A percentile compares a stretch with the other conserved stretches of the same genome.
These are phyloP conservation scores for Desoria tigrina DNA, from an alignment of 2,888 invertebrate species.

Conservation along the genomic window DNA sequence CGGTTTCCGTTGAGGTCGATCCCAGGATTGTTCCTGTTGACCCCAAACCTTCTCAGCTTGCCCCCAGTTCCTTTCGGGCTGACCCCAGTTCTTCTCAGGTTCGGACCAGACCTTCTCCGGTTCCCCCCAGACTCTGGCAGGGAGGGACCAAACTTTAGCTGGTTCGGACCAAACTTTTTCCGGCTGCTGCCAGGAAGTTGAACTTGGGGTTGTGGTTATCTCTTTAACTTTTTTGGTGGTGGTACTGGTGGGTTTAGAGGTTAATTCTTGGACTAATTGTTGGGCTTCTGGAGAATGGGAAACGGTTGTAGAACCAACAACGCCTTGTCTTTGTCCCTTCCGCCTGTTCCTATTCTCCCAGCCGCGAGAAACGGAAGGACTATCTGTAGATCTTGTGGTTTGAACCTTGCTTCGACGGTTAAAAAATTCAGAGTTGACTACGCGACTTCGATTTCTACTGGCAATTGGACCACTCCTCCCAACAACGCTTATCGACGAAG, in stretches of 20 bases:
- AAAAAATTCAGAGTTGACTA: too few species aligned
- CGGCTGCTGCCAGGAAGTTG: conserved; percentile 51
- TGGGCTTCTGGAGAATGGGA: background rate
- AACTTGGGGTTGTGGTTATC: conserved; percentile 22
- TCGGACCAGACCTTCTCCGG: conserved; percentile 61
- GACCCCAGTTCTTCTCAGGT: conserved; percentile 57
- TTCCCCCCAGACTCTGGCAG: conserved; percentile 63
- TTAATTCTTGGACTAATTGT: background rate
- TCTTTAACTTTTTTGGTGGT: background rate
- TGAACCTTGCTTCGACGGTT: too few species aligned
- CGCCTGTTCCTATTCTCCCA: too few species aligned
- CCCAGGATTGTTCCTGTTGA: conserved; percentile 60
- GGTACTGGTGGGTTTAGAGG: background rate
- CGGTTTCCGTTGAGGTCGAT: conserved; percentile 50
- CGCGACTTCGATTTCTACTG: too few species aligned
- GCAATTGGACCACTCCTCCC: too few species aligned
- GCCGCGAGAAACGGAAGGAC: too few species aligned
- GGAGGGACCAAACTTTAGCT: conserved; percentile 60
- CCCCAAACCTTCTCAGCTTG: conserved; percentile 57
- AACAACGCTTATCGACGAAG: too few species aligned
- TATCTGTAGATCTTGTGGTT: too few species aligned
- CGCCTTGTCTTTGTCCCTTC: too few species aligned
- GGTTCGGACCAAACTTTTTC: conserved; percentile 56
- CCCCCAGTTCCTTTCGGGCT: conserved; percentile 61
- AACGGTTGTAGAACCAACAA: too few species aligned